These are phyloP conservation scores for Xestia c-nigrum DNA, from an alignment of 2,888 invertebrate species.

Conservation along the genomic window DNA sequence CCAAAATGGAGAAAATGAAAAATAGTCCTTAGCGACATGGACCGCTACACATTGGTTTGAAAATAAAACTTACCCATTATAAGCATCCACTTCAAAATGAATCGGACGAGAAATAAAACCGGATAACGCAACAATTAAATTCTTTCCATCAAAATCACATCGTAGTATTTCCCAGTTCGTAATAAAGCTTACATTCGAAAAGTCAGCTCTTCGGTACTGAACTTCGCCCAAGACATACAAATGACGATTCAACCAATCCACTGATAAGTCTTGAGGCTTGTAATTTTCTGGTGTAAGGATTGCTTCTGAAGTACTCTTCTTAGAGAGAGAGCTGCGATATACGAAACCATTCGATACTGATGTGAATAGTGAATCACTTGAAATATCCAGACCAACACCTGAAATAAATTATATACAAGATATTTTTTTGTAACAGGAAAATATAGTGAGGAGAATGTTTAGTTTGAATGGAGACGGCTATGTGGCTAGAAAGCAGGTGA, in stretches of 20 bases:
- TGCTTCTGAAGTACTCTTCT: constrained; percentile 82
- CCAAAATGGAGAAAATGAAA: not conserved
- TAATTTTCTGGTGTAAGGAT: constrained; percentile 91
- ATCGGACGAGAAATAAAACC: constrained; percentile 93
- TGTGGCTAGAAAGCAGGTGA: too few species aligned
- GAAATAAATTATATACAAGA: constrained; percentile 66
- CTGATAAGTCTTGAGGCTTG: constrained; percentile 93
- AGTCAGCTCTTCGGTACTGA: constrained; percentile 84
- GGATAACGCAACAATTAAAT: constrained; percentile 93
- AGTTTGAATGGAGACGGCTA: too few species aligned
- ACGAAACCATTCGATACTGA: constrained; percentile 94
- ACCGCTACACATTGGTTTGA: not conserved
- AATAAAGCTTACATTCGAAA: constrained; percentile 74
- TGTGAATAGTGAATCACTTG: constrained; percentile 93
- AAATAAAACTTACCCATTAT: constrained; percentile 93
- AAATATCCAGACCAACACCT: constrained; percentile 95
- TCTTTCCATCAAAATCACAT: constrained; percentile 94
- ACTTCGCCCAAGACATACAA: constrained; percentile 95
- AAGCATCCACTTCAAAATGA: constrained; percentile 97
- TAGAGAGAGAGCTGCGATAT: constrained; percentile 88
- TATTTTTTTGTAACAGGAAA: not conserved
- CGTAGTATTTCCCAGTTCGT: constrained; percentile 93
- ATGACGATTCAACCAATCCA: constrained; percentile 97
- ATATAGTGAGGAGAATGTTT: too few species aligned
- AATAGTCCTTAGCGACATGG: not conserved